Percentiles rank a stretch among this genome's conserved stretches.
Evolutionary conservation across 2,113 vertebrate species (phyloP).

Genomic region (Dolichallabes microphthalmus): DNA sequence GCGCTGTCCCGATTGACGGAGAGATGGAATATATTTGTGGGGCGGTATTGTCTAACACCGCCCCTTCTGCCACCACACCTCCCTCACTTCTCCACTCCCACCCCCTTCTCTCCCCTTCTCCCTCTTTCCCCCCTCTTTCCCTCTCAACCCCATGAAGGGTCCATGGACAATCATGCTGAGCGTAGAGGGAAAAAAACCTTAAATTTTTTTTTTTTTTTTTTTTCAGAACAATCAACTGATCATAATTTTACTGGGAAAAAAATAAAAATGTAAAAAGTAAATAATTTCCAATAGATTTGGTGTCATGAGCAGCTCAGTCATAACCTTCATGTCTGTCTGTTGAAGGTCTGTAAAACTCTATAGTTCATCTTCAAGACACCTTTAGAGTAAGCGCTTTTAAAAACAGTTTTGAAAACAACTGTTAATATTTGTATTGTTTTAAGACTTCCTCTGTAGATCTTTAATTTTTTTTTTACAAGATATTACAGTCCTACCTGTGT

Average conservation of each 20-base stretch:
- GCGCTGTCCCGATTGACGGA: conserved; percentile 51
- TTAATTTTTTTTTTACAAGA: no score
- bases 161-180: conserved; percentile 24
- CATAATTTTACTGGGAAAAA: background rate
- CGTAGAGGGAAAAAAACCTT: background rate
- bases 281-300: background rate
- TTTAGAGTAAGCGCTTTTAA: no score
- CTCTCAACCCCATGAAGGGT: background rate
- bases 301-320: no score
- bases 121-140: conserved; percentile 40
- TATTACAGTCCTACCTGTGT: no score
- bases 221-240: background rate
- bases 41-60: conserved; percentile 65
- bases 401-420: no score
- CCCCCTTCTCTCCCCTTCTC: conserved; percentile 50
- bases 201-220: no score
- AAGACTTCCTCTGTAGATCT: no score
- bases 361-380: no score
- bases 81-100: conserved; percentile 1
- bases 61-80: conserved; percentile 46
- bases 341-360: no score
- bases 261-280: background rate
- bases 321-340: no score
- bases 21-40: conserved; percentile 71
- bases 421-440: no score